These are phyloP conservation scores for Halcyon badia DNA, from an alignment of 2,797 vertebrate species.

Conservation along the genomic window DNA sequence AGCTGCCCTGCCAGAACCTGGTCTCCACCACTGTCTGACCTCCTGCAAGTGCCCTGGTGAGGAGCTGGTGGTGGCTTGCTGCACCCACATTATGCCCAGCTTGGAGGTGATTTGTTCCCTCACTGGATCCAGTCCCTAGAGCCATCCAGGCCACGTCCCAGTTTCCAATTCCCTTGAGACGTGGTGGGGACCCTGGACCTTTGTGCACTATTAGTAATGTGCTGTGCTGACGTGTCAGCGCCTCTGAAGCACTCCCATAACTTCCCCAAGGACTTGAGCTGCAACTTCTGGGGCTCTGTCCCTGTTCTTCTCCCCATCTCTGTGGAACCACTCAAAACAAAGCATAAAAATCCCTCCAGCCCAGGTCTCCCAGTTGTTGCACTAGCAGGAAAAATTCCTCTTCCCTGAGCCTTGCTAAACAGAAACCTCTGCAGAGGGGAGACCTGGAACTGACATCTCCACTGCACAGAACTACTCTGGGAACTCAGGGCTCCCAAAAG, in stretches of 20 bases:
- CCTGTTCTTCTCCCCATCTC: background rate
- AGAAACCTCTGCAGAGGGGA: background rate
- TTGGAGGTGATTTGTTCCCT: background rate
- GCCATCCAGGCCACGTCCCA: background rate
- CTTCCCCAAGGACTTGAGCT: background rate
- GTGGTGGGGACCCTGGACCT: background rate
- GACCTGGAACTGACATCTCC: background rate
- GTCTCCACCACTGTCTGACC: background rate
- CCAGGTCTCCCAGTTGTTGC: background rate
- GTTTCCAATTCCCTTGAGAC: background rate
- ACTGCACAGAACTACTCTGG: accelerated
- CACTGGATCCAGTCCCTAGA: background rate
- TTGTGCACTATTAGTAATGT: background rate
- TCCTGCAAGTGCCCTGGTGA: accelerated
- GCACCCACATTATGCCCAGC: background rate
- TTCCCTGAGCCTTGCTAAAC: background rate
- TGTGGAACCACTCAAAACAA: background rate
- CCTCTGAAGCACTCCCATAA: background rate
- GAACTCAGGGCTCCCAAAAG: background rate
- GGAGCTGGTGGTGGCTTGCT: background rate
- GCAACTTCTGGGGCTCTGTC: background rate
- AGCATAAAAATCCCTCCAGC: background rate
- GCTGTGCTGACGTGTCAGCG: background rate
- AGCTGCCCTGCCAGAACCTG: background rate
- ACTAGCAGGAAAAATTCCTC: background rate